Percentiles rank a stretch among this genome's conserved stretches.
phyloP scores from a whole-genome alignment of 2,113 vertebrate genomes.

The Silurus asotus region DNA sequence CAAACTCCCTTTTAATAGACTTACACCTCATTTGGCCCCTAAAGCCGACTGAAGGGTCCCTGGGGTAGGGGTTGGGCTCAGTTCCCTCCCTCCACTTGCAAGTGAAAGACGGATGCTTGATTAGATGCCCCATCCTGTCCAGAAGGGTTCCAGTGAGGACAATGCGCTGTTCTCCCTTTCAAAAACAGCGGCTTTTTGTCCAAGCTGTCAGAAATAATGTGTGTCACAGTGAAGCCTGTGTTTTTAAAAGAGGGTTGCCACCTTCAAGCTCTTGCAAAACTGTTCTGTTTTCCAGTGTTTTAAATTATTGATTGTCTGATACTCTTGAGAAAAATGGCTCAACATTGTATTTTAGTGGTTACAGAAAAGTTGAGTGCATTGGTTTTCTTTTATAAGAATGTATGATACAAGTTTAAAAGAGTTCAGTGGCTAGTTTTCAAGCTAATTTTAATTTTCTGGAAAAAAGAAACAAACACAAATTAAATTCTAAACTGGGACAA shows the following conservation, averaged over 20 bases:
- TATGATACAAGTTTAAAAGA: no score
- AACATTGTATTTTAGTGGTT: background rate
- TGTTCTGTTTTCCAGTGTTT: background rate
- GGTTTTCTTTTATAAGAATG: background rate
- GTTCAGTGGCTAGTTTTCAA: background rate
- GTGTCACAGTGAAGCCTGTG: constrained; percentile 55
- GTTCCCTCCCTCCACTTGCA: constrained; percentile 70
- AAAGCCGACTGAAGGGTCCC: constrained; percentile 83
- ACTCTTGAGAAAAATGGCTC: background rate
- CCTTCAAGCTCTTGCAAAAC: constrained; percentile 30
- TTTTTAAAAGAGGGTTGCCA: constrained; percentile 40
- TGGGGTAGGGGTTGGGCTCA: constrained; percentile 59
- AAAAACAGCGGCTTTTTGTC: constrained; percentile 72
- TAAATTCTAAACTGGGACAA: constrained; percentile 12
- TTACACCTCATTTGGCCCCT: constrained; percentile 86
- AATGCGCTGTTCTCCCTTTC: constrained; percentile 62
- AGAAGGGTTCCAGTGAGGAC: constrained; percentile 76
- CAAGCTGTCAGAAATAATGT: constrained; percentile 69
- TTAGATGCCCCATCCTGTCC: constrained; percentile 78
- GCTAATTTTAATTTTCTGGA: background rate
- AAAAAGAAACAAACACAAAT: background rate
- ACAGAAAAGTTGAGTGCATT: background rate
- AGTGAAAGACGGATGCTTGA: constrained; percentile 75
- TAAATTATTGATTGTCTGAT: constrained; percentile 10
- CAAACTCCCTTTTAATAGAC: constrained; percentile 85